Percentiles rank a stretch among this genome's conserved stretches.
phyloP scores from a whole-genome alignment of 2,888 invertebrate genomes.

The Pseudococcus jackbeardsleyi region DNA sequence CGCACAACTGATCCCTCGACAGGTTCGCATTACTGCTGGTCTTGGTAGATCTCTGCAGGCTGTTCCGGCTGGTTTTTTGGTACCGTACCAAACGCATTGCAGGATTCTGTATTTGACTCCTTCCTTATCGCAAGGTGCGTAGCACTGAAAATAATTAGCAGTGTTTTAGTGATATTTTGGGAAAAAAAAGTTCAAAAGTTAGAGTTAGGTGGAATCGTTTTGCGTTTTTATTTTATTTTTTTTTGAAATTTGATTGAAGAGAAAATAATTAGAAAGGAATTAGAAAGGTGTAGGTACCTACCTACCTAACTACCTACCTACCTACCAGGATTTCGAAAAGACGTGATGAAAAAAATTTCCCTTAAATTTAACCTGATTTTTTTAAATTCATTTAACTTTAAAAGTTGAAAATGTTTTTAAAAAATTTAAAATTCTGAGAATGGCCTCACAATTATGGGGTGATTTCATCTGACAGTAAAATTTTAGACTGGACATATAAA shows the following conservation, averaged over 20 bases:
- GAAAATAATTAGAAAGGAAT: no score
- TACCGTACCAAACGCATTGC: constrained; percentile 93
- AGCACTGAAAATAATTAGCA: constrained; percentile 77
- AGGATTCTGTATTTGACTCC: constrained; percentile 91
- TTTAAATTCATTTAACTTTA: no score
- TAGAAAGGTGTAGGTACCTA: no score
- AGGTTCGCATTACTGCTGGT: constrained; percentile 83
- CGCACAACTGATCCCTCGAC: constrained; percentile 80
- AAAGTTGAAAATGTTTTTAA: no score
- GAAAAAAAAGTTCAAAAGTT: not conserved
- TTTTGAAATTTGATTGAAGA: no score
- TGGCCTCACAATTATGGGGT: no score
- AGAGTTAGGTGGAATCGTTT: not conserved
- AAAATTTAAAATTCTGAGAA: no score
- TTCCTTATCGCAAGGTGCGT: constrained; percentile 83
- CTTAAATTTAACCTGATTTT: no score
- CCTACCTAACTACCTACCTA: no score
- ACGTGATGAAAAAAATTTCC: not conserved
- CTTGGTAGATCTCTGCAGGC: constrained; percentile 84
- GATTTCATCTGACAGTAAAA: no score
- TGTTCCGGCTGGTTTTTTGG: constrained; percentile 85
- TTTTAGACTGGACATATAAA: no score
- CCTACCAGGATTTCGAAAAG: not conserved
- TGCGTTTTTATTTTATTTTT: no score
- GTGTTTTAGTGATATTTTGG: not conserved